A percentile compares a stretch with the other conserved stretches of the same genome.
Evolutionary conservation across 2,797 vertebrate species (phyloP).

Genomic region (Ctenosaura bakeri): DNA sequence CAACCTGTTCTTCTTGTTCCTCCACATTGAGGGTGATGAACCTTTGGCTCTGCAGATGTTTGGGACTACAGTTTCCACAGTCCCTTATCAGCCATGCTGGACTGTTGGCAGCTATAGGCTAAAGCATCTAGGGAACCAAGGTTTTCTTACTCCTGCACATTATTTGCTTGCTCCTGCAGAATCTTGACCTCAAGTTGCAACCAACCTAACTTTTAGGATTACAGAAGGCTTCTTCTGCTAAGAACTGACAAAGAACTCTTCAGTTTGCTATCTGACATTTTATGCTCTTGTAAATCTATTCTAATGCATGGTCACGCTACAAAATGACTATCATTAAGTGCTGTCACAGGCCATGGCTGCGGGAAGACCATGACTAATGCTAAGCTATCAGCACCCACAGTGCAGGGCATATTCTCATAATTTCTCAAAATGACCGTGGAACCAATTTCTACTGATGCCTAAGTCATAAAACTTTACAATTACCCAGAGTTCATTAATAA

Average conservation of each 20-base stretch:
- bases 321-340: slow-evolving; percentile 95
- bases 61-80: background rate
- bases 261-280: slow-evolving; percentile 85
- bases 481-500: slow-evolving; percentile 95
- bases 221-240: slow-evolving; percentile 65
- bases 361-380: slow-evolving; percentile 92
- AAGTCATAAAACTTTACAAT: slow-evolving; percentile 95
- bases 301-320: slow-evolving; percentile 87
- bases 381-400: slow-evolving; percentile 85
- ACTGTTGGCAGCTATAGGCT: background rate
- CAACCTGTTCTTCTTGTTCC: slow-evolving; percentile 7
- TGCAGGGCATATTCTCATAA: slow-evolving; percentile 89
- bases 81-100: background rate
- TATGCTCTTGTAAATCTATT: slow-evolving; percentile 87
- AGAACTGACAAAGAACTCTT: slow-evolving; percentile 75
- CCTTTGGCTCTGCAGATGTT: background rate
- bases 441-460: slow-evolving; percentile 91
- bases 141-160: background rate
- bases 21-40: background rate
- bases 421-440: slow-evolving; percentile 96
- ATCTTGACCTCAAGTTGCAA: slow-evolving; percentile 56
- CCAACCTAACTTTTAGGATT: slow-evolving; percentile 64
- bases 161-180: slow-evolving; percentile 32
- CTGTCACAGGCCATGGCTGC: slow-evolving; percentile 87
- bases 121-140: background rate